Conservation (phyloP, 2,888 invertebrate species). For the Ligdia adustata region DNA sequence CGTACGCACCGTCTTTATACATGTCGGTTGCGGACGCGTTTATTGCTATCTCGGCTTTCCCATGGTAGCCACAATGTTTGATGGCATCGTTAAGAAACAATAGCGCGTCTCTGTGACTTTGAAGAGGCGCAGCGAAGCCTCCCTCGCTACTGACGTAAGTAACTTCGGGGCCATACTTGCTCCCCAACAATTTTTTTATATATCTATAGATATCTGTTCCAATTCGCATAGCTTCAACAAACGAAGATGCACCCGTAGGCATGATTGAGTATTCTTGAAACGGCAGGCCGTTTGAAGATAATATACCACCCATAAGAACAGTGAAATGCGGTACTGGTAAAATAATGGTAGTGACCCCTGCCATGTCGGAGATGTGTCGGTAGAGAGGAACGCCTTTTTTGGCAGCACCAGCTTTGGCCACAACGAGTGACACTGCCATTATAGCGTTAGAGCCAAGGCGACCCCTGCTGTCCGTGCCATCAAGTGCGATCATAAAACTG, state of each 20-base stretch:
- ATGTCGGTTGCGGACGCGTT: constrained; percentile 99
- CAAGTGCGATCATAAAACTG: constrained; percentile 92
- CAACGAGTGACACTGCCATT: constrained; percentile 97
- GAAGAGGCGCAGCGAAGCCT: constrained; percentile 98
- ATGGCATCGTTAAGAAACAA: constrained; percentile 93
- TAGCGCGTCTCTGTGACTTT: constrained; percentile 96
- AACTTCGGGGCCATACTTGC: constrained; percentile 94
- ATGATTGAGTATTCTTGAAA: constrained; percentile 98
- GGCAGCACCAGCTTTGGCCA: constrained; percentile 98
- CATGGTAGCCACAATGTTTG: constrained; percentile 95
- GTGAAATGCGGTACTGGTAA: constrained; percentile 99
- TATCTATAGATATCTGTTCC: constrained; percentile 98
- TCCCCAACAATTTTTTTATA: constrained; percentile 94
- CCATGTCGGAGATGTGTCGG: constrained; percentile 97
- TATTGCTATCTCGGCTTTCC: constrained; percentile 96
- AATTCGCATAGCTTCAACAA: constrained; percentile 98
- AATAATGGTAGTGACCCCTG: constrained; percentile 94
- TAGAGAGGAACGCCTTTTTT: constrained; percentile 94
- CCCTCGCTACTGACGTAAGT: constrained; percentile 98
- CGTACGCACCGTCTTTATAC: constrained; percentile 93
- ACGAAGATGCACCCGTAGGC: constrained; percentile 94
- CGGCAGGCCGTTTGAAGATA: constrained; percentile 97
- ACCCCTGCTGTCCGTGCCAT: constrained; percentile 98
- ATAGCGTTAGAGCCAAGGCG: constrained; percentile 98
- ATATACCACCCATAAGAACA: constrained; percentile 98